Evolutionary conservation across 2,113 vertebrate genomes (phyloP).

Genomic region (Ellobius talpinus): DNA sequence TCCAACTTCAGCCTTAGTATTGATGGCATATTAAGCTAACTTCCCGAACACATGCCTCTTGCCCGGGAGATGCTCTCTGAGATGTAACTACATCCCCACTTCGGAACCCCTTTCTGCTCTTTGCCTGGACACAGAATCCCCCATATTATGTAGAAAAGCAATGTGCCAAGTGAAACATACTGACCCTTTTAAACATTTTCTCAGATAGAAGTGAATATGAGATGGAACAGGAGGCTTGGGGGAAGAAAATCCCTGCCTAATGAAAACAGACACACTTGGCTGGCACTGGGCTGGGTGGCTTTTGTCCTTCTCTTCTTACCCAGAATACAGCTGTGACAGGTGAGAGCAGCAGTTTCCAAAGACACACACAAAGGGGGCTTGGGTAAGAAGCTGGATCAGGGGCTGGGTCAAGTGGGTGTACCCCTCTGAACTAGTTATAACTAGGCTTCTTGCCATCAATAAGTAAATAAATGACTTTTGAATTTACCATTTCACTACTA

Average conservation of each 20-base stretch:
- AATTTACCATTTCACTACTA: background rate
- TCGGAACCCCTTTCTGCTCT: background rate
- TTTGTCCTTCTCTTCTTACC: background rate
- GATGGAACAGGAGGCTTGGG: background rate
- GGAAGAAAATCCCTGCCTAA: background rate
- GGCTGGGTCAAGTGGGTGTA: too few relatives aligned
- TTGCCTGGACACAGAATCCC: background rate
- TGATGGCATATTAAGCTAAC: background rate
- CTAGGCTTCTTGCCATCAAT: background rate
- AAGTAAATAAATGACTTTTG: background rate
- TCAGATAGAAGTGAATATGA: background rate
- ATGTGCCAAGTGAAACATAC: background rate
- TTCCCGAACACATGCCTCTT: slow-evolving; percentile 17
- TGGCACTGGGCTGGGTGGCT: background rate
- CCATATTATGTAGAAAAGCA: background rate
- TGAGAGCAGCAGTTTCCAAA: background rate
- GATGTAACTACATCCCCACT: background rate
- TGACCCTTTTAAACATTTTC: background rate
- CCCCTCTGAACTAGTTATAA: background rate
- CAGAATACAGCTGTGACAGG: background rate
- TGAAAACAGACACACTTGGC: background rate
- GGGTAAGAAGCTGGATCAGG: background rate
- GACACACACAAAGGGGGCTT: background rate
- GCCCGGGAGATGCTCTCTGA: background rate
- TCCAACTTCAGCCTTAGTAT: background rate